Percentiles rank a stretch among this genome's conserved stretches.
These are phyloP conservation scores for Caretta caretta DNA, from an alignment of 2,113 vertebrate genomes.

Conservation along the genomic window DNA sequence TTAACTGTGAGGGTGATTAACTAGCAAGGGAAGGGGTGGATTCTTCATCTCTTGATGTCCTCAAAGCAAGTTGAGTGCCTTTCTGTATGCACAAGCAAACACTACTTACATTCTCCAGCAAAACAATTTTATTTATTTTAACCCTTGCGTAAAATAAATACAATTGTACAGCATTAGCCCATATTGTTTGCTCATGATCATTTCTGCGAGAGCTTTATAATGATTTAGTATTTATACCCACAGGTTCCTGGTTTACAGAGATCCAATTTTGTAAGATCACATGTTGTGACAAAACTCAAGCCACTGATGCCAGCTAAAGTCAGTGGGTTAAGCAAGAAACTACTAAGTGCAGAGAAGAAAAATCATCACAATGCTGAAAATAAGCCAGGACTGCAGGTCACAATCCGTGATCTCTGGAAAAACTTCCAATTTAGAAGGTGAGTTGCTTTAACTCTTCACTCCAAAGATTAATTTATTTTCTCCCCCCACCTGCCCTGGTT, in stretches of 20 bases:
- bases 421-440: slow-evolving; percentile 93
- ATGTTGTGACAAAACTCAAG: slow-evolving; percentile 72
- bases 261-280: slow-evolving; percentile 58
- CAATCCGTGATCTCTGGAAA: slow-evolving; percentile 91
- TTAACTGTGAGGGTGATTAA: background rate
- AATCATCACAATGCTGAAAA: slow-evolving; percentile 84
- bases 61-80: background rate
- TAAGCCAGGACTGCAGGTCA: slow-evolving; percentile 84
- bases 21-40: background rate
- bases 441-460: slow-evolving; percentile 32
- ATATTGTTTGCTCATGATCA: background rate
- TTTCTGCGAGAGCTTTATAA: background rate
- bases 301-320: slow-evolving; percentile 83
- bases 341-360: slow-evolving; percentile 70
- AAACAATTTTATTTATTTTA: background rate
- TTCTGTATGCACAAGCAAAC: background rate
- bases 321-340: slow-evolving; percentile 89
- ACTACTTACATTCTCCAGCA: background rate
- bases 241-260: slow-evolving; percentile 88
- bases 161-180: background rate
- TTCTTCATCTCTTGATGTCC: background rate
- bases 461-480: background rate
- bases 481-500: background rate
- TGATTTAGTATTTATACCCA: background rate
- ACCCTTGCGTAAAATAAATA: background rate